Percentiles rank a stretch among this genome's conserved stretches.
These are phyloP conservation scores for Perca schrenkii DNA, from an alignment of 2,113 vertebrate genomes.

Conservation along the genomic window DNA sequence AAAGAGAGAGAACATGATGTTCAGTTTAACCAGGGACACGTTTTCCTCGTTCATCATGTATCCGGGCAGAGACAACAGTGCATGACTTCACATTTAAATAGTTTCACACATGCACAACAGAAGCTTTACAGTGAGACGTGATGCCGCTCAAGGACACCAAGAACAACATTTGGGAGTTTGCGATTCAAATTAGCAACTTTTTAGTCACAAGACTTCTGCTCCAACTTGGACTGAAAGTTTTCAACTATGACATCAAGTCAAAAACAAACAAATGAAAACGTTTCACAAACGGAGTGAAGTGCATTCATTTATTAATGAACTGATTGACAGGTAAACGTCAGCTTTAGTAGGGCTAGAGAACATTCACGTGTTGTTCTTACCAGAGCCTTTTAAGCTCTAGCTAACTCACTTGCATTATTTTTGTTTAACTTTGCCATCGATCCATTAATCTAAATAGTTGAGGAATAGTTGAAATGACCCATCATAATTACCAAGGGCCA, in stretches of 20 bases:
- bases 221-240: neutral
- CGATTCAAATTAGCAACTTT: neutral
- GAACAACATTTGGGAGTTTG: neutral
- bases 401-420: neutral
- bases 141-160: neutral
- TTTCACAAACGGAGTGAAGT: neutral
- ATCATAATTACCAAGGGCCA: neutral
- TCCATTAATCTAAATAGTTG: neutral
- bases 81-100: conserved; percentile 24
- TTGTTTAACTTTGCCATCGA: neutral
- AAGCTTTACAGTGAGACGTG: neutral
- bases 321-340: neutral
- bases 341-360: neutral
- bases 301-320: neutral
- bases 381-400: too few species aligned
- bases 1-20: conserved; percentile 24
- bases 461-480: neutral
- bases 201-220: neutral
- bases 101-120: conserved; percentile 16
- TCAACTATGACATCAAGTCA: neutral
- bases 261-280: neutral
- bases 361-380: too few species aligned
- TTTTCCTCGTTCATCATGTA: conserved; percentile 6
- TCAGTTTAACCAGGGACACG: conserved; percentile 14
- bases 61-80: neutral